These are phyloP conservation scores for Gadus macrocephalus DNA, from an alignment of 2,113 vertebrate species.

Conservation along the genomic window DNA sequence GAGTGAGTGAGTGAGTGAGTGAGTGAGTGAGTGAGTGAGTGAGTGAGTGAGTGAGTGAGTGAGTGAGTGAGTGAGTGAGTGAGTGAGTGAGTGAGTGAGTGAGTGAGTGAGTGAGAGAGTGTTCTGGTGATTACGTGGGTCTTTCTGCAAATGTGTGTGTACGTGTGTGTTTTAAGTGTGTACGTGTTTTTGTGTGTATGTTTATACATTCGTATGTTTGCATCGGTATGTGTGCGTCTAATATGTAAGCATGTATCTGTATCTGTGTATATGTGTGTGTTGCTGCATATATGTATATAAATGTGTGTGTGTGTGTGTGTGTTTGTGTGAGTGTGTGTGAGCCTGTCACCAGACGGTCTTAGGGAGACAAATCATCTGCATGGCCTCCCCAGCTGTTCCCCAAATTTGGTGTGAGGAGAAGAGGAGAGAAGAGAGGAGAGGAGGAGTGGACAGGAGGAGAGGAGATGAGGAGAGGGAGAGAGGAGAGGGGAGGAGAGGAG, in stretches of 20 bases:
- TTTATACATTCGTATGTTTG: neutral
- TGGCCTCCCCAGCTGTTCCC: slow-evolving; percentile 76
- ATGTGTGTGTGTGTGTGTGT: slow-evolving; percentile 22
- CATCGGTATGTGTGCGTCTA: neutral
- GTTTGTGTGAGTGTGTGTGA: slow-evolving; percentile 40
- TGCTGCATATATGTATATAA: neutral
- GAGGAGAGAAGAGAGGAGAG: slow-evolving; percentile 27
- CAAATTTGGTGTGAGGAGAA: slow-evolving; percentile 76
- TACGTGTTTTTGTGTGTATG: neutral
- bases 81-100: neutral
- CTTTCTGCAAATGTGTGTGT: neutral
- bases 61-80: neutral
- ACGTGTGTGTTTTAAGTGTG: neutral
- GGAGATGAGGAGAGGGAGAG: slow-evolving; percentile 51
- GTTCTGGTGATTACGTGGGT: too few relatives aligned
- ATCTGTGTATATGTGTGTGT: neutral
- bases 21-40: slow-evolving; percentile 8
- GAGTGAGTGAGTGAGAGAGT: neutral
- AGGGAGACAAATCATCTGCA: slow-evolving; percentile 73
- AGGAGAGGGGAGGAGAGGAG: too few relatives aligned
- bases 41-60: neutral
- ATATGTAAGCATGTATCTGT: neutral
- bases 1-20: slow-evolving; percentile 10
- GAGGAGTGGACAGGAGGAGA: slow-evolving; percentile 38
- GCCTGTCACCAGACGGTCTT: slow-evolving; percentile 67